Percentiles rank a stretch among this genome's conserved stretches.
phyloP scores from a whole-genome alignment of 2,888 invertebrate genomes.

The Pyrochroa serraticornis region DNA sequence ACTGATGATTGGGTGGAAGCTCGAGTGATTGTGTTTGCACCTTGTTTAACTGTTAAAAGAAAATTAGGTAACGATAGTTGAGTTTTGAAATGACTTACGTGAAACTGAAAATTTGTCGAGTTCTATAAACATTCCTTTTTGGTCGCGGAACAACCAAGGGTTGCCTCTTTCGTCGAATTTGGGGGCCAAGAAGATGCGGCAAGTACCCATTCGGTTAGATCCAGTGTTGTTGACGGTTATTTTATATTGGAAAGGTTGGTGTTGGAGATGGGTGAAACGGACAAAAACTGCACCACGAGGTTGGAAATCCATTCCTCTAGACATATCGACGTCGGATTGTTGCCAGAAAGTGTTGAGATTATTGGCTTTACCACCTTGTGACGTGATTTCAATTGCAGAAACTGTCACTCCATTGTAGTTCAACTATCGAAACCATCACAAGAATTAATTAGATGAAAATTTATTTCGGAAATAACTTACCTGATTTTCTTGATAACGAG shows the following conservation, averaged over 20 bases:
- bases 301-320: slow-evolving; percentile 81
- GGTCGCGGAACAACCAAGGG: slow-evolving; percentile 67
- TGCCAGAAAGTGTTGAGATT: slow-evolving; percentile 76
- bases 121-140: slow-evolving; percentile 71
- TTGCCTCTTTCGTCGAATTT: slow-evolving; percentile 68
- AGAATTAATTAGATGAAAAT: no score
- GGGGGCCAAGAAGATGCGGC: slow-evolving; percentile 74
- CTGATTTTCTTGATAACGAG: slow-evolving; percentile 66
- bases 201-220: slow-evolving; percentile 63
- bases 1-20: slow-evolving; percentile 75
- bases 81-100: slow-evolving; percentile 59
- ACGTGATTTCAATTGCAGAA: slow-evolving; percentile 62
- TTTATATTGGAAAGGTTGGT: slow-evolving; percentile 71
- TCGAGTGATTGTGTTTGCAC: slow-evolving; percentile 70
- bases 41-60: slow-evolving; percentile 64
- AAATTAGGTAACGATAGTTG: neutral
- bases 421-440: slow-evolving; percentile 57
- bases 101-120: slow-evolving; percentile 72
- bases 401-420: slow-evolving; percentile 70
- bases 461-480: slow-evolving; percentile 53
- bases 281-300: slow-evolving; percentile 77
- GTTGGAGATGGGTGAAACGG: slow-evolving; percentile 78
- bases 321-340: slow-evolving; percentile 77
- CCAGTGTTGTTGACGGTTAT: slow-evolving; percentile 53
- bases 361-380: slow-evolving; percentile 62